phyloP scores from a whole-genome alignment of 2,797 vertebrate genomes.

The Alosa sapidissima region DNA sequence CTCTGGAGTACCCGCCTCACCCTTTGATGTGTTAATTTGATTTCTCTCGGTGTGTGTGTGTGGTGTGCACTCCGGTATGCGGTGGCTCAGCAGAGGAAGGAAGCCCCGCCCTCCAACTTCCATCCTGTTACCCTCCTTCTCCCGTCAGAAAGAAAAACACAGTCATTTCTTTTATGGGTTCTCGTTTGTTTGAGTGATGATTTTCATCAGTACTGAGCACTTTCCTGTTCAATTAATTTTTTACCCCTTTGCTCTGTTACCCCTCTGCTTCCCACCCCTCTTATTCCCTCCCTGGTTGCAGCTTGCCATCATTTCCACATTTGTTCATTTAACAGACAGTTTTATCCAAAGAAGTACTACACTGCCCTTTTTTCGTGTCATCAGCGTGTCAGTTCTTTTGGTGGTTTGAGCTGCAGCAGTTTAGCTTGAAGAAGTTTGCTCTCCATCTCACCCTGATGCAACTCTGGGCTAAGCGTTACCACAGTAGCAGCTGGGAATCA shows the following conservation, averaged over 20 bases:
- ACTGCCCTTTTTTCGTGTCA: too few relatives aligned
- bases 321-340: too few relatives aligned
- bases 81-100: neutral
- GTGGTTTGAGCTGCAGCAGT: too few relatives aligned
- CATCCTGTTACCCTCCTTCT: neutral
- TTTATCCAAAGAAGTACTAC: too few relatives aligned
- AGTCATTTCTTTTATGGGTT: neutral
- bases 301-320: too few relatives aligned
- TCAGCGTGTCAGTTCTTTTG: too few relatives aligned
- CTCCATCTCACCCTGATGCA: too few relatives aligned
- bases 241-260: neutral
- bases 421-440: too few relatives aligned
- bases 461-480: too few relatives aligned
- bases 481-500: too few relatives aligned
- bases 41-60: neutral
- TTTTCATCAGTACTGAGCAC: neutral
- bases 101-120: neutral
- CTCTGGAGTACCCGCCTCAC: neutral
- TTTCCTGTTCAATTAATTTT: neutral
- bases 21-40: slow-evolving; percentile 14
- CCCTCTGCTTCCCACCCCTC: too few relatives aligned
- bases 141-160: neutral
- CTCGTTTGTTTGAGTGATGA: neutral
- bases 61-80: neutral
- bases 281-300: too few relatives aligned